phyloP scores from a whole-genome alignment of 2,113 vertebrate genomes.

The Rhinogobius similis region DNA sequence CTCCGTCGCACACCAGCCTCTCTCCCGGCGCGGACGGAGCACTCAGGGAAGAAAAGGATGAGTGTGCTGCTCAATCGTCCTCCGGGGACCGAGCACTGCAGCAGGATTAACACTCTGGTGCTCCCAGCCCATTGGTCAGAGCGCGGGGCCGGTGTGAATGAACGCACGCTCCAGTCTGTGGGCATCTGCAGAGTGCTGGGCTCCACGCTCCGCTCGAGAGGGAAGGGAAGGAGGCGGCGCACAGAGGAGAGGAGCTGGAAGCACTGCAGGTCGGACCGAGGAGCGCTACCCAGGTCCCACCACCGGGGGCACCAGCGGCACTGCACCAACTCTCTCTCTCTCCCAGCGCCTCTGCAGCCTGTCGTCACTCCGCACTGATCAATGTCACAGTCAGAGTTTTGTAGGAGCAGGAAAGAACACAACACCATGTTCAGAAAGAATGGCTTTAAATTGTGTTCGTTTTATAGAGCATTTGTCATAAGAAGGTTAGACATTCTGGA shows the following conservation, averaged over 20 bases:
- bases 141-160: neutral
- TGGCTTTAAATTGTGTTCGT: no score
- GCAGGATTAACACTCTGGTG: neutral
- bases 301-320: conserved; percentile 34
- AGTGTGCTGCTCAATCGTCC: conserved; percentile 29
- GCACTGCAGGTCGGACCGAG: conserved; percentile 8
- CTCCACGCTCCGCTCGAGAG: conserved; percentile 9
- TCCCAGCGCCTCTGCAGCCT: conserved; percentile 29
- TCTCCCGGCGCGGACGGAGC: conserved; percentile 1
- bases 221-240: conserved; percentile 1
- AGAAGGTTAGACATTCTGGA: no score
- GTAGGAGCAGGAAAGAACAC: neutral
- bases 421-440: no score
- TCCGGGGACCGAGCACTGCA: conserved; percentile 16
- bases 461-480: no score
- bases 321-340: conserved; percentile 38
- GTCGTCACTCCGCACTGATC: neutral
- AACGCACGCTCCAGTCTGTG: neutral
- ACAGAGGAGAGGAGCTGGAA: conserved; percentile 10
- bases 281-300: conserved; percentile 9
- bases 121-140: conserved; percentile 16
- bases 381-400: neutral
- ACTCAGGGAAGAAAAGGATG: conserved; percentile 29
- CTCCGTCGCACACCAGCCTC: conserved; percentile 3
- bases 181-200: conserved; percentile 1